Conservation (phyloP, 2,113 vertebrate genomes). For the Rhagologus leucostigma region DNA sequence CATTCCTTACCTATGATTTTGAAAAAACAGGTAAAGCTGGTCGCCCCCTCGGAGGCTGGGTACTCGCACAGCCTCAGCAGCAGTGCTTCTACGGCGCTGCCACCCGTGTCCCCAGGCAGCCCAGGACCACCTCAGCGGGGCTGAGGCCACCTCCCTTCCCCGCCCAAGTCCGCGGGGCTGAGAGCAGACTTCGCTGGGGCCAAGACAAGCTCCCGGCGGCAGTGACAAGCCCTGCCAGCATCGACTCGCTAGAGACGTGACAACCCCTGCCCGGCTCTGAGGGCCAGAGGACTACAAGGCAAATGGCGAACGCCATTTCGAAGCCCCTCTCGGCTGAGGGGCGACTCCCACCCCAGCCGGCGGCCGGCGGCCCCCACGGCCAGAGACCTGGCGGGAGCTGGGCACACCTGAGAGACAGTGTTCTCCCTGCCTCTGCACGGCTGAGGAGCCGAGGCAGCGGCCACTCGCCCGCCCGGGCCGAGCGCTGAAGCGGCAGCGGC, state of each 20-base stretch:
- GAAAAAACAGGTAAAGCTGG: neutral
- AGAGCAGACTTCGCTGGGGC: too few relatives aligned
- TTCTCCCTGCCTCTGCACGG: neutral
- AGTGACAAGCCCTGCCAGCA: neutral
- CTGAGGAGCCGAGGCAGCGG: fast-evolving
- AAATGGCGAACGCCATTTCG: neutral
- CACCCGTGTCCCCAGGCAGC: neutral
- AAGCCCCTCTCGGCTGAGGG: neutral
- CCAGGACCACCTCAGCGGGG: neutral
- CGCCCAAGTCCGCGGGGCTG: neutral
- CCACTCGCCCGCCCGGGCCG: fast-evolving
- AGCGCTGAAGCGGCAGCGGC: fast-evolving
- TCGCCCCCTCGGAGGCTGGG: fast-evolving
- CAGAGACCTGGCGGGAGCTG: neutral
- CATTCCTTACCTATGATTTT: neutral
- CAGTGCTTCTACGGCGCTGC: fast-evolving
- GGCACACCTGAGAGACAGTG: neutral
- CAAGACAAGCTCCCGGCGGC: neutral
- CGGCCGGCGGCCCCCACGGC: neutral
- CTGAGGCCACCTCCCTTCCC: neutral
- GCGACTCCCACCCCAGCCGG: too few relatives aligned
- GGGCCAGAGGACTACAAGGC: too few relatives aligned
- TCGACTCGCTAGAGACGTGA: too few relatives aligned
- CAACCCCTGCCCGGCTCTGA: neutral
- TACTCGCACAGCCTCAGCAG: neutral